Base-by-base conservation (phyloP, 2,888 invertebrate species). In the Epirrhoe alternata region DNA sequence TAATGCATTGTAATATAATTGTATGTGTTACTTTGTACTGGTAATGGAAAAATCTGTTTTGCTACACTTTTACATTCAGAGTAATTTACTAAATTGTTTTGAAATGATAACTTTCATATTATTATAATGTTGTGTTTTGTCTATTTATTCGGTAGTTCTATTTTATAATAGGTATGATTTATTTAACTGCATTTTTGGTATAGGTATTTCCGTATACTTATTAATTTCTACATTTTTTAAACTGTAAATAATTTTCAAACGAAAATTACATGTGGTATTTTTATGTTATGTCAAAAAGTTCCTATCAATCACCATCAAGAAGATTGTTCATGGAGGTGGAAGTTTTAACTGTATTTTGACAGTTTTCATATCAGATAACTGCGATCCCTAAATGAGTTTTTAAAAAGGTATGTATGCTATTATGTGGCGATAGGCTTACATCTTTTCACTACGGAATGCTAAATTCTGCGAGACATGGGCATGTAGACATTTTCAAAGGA, bases 181-280 rank as follows among this genome's bases (percentile, higher is more conserved):
- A 42, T 12, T 42, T 12, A 42, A 12, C 0, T 42, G 12, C 38
- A 42, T 42, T 42, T 42, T 42, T 42, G 38, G 3, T 42, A 42
- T 12, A 10, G 38, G 12, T 42, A 42, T 42, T 42, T 1, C 12
- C 3, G 12, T 12, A 10, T 1, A 31, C 5, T 31, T 5, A 12
- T 3, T 38, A 10, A 38, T 49, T 14, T 49, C 55, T 56, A 56
- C 55, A 56, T 56, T 56, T 45, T 56, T n/a, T 45, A 30, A 55
- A 45, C 24, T 14, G 14, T 12, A 30, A 45, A 31, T 30, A 31
- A 45, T 55, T 42, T 56, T 8, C 12, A 6, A 12, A 42, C 6
- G 42, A 12, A 16, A 12, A 2, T 17, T 50, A 17, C 17, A 17
- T 50, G 7, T 17, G 5, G 24, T 8, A 4, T 6, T 51, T 24